Percentiles rank a stretch among this genome's conserved stretches.
These are phyloP conservation scores for Callipepla californica DNA, from an alignment of 2,113 vertebrate species.

Conservation along the genomic window DNA sequence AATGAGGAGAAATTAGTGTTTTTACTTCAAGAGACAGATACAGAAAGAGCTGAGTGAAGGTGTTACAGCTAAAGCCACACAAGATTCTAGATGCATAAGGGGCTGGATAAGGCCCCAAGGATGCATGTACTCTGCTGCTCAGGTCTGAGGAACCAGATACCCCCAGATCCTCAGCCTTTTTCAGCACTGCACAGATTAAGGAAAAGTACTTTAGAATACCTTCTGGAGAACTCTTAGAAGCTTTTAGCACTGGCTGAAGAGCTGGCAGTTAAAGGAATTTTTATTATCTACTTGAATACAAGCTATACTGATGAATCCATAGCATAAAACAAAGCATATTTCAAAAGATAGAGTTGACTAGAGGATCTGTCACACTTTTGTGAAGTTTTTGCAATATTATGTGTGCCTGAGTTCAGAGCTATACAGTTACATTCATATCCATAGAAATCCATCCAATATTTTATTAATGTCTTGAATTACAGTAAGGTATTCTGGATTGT, in stretches of 20 bases:
- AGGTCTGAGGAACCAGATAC: not conserved
- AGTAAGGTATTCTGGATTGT: not conserved
- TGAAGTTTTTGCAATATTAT: not conserved
- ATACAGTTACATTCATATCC: not conserved
- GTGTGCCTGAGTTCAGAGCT: not conserved
- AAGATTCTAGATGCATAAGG: not conserved
- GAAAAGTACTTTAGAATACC: not conserved
- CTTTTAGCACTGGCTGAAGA: not conserved
- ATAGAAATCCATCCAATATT: not conserved
- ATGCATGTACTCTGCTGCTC: fast-evolving
- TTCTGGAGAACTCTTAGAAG: not conserved
- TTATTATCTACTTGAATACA: not conserved
- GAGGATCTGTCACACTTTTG: not conserved
- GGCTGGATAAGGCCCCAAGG: not conserved
- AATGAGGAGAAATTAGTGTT: slow-evolving; percentile 33
- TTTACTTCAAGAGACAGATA: not conserved
- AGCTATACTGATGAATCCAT: not conserved
- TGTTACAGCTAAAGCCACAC: not conserved
- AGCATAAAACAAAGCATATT: not conserved
- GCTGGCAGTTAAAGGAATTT: not conserved
- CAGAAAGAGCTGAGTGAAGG: not conserved
- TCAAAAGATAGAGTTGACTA: not conserved
- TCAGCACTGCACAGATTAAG: not conserved
- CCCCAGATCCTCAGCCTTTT: not conserved
- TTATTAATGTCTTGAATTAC: not conserved